Evolutionary conservation across 2,888 invertebrate genomes (phyloP), one percentile per base, ranked within the genome.

Genomic region (Scaptomyza parva): DNA sequence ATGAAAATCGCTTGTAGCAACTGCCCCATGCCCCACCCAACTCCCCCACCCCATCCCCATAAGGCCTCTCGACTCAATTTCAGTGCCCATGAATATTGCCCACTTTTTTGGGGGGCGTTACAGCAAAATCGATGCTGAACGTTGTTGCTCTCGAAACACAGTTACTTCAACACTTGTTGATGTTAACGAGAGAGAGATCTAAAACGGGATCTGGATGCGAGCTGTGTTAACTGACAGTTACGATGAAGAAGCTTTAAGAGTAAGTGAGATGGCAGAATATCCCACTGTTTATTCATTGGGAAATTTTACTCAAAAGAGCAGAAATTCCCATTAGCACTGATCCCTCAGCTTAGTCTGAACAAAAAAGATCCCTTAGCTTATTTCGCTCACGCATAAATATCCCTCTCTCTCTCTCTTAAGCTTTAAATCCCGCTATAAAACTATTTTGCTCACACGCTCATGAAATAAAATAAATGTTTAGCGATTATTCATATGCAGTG

Each of bases 1-100:
- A 86, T 86, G 88, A 86, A 86, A 77, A 75, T 68, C 69, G 84
- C 71, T 83, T 81, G 78, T 70, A 74, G 74, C 81, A 73, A 76
- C 65, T 70, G 59, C 48, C 53, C 14, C n/a, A n/a, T n/a, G n/a
- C n/a, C n/a, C n/a, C n/a, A n/a, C n/a, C n/a, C n/a, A n/a, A n/a
- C n/a, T n/a, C n/a, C n/a, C n/a, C n/a, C n/a, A n/a, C n/a, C n/a
- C n/a, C n/a, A n/a, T n/a, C n/a, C n/a, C n/a, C n/a, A n/a, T n/a
- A 30, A n/a, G 18, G 30, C 30, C 47, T 20, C 22, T 14, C 30
- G 39, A 7, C 11, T 30, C n/a, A 26, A 63, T 40, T 44, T 33
- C 24, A 48, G 22, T 37, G 58, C 52, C 57, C 66, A 86, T 81
- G 84, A 86, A 86, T 86, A 79, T 83, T 55, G 64, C 44, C 63